A percentile compares a stretch with the other conserved stretches of the same genome.
These are phyloP conservation scores for Catajapyx aquilonaris DNA, from an alignment of 1,140 invertebrate species.

Conservation along the genomic window DNA sequence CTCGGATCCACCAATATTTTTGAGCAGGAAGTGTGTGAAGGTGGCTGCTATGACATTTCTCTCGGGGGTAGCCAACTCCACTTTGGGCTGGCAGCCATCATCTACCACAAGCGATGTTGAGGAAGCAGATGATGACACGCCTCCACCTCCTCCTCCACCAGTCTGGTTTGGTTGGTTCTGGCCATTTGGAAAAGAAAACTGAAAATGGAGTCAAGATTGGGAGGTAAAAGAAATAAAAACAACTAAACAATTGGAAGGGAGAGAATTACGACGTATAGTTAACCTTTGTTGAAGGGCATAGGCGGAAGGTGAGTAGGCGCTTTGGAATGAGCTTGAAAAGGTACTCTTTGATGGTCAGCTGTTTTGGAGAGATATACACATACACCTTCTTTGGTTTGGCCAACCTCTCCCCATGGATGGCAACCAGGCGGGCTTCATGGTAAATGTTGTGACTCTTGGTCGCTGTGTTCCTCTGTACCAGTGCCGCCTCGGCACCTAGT, in stretches of 20 bases:
- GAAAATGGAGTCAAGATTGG: conserved; percentile 17
- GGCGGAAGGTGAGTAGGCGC: conserved; percentile 69
- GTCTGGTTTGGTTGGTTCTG: conserved; percentile 21
- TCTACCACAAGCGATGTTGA: conserved; percentile 59
- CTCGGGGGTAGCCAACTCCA: conserved; percentile 59
- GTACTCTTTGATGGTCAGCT: conserved; percentile 79
- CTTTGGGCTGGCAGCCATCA: conserved; percentile 70
- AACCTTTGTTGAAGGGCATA: conserved; percentile 80
- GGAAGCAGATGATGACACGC: too few species aligned
- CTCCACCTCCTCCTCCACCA: too few species aligned
- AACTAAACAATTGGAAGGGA: conserved; percentile 7
- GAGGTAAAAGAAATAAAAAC: conserved; percentile 1
- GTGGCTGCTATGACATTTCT: conserved; percentile 78
- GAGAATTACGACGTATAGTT: conserved; percentile 6
- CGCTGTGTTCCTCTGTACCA: conserved; percentile 68
- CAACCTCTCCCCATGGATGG: conserved; percentile 40
- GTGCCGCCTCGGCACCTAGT: conserved; percentile 54
- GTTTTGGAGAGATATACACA: conserved; percentile 69
- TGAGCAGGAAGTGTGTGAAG: conserved; percentile 77
- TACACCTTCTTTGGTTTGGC: conserved; percentile 65
- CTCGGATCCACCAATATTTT: conserved; percentile 87
- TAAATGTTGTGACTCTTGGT: conserved; percentile 63
- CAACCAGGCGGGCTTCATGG: conserved; percentile 63
- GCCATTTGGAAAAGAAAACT: conserved; percentile 35
- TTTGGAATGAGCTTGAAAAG: conserved; percentile 81